Base-by-base conservation (phyloP, 2,797 vertebrate species). In the Sebastes minor region DNA sequence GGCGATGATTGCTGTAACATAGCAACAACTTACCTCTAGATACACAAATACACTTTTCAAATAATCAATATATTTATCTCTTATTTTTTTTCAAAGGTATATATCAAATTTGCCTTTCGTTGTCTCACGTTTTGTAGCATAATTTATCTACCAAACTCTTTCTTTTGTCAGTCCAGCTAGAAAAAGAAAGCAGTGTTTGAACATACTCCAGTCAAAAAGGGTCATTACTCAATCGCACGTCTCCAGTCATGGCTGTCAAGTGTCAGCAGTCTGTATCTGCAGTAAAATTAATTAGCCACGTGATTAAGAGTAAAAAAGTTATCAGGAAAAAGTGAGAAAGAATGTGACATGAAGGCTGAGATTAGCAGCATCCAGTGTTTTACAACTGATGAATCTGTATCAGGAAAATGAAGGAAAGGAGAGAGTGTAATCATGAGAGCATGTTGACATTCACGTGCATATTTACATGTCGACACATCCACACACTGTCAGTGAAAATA, bases 1-100 rank as follows among this genome's bases (percentile, higher is more conserved):
- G 84, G 53, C 71, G 72, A 80, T 70, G 59, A 71, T 80, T 81
- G 82, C 76, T 72, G 69, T 78, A 75, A 79, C 62, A 78, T 76
- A 75, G 77, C 86, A 91, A 89, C 84, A 86, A 78, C 76, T 90
- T 89, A 91, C 86, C 88, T 93, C 90, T 89, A 49, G 70, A 88
- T 82, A 84, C 71, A 80, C 63, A 79, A 83, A 32, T 35, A 86
- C 76, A 84, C 72, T 56, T 83, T 87, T 91, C 55, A 77, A 63
- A 62, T 75, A 61, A 74, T 86, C 27, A 61, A 73, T 49, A 83
- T 76, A 84, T 76, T 69, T 69, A 66, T 74, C 67, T 66, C 57
- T 71, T 81, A 4, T 46, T 61, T 80, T 80, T 33, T 74, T 76
- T 63, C 1, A 76, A 72, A 70, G 18, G 14, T 74, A 74, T 60